These are phyloP conservation scores for Echinops telfairi DNA, from an alignment of 2,113 vertebrate species.

Conservation along the genomic window DNA sequence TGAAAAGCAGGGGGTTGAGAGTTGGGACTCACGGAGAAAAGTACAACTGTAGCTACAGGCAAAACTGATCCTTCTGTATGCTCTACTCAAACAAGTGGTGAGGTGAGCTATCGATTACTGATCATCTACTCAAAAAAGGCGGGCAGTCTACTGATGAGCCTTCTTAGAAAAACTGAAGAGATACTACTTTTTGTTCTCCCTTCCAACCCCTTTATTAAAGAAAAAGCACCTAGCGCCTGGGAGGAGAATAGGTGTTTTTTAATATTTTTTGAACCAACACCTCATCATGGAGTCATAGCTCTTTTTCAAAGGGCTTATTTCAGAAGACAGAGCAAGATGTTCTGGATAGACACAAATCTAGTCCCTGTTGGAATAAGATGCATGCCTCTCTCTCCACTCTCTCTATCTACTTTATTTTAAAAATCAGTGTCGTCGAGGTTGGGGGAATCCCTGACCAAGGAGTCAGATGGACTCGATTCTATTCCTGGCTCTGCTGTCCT, in stretches of 20 bases:
- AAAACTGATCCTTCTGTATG: rapidly evolving
- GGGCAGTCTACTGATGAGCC: neutral
- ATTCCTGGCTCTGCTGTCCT: neutral
- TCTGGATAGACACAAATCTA: neutral
- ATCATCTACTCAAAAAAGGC: neutral
- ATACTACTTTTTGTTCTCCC: rapidly evolving
- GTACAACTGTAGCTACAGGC: neutral
- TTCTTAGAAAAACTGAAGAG: neutral
- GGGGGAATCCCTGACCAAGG: neutral
- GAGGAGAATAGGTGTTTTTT: neutral
- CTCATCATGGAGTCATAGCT: neutral
- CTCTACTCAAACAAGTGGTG: no score
- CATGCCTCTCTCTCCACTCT: neutral
- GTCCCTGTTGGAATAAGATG: no score
- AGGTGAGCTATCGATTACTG: no score
- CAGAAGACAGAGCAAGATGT: neutral
- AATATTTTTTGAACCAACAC: rapidly evolving
- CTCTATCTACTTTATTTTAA: neutral
- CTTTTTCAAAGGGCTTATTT: neutral
- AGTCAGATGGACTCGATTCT: neutral
- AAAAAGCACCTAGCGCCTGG: neutral
- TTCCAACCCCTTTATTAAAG: neutral
- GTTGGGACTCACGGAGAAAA: no score
- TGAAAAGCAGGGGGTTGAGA: no score
- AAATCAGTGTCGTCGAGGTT: neutral